These are phyloP conservation scores for Teleiodes luculella DNA, from an alignment of 2,888 invertebrate genomes.

Conservation along the genomic window DNA sequence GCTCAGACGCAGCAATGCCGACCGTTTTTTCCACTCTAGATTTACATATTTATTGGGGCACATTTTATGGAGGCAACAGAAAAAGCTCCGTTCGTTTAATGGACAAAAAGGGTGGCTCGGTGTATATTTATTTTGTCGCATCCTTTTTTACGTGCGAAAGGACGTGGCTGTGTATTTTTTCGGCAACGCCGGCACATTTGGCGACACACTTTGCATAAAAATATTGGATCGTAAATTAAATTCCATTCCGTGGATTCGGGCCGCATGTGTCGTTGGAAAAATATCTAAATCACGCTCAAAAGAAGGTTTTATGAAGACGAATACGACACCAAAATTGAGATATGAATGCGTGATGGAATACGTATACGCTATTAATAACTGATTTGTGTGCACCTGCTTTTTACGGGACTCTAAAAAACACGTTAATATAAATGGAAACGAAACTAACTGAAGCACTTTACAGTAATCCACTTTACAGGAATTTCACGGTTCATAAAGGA, in stretches of 20 bases:
- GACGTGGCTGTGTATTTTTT: constrained; percentile 70
- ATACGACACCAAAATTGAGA: constrained; percentile 54
- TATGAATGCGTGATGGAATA: constrained; percentile 46
- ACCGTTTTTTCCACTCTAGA: constrained; percentile 62
- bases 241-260: constrained; percentile 55
- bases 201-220: constrained; percentile 77
- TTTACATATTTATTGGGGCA: constrained; percentile 79
- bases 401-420: not conserved
- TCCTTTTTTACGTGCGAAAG: constrained; percentile 76
- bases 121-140: constrained; percentile 78
- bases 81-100: constrained; percentile 73
- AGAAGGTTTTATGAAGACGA: constrained; percentile 59
- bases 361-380: constrained; percentile 39
- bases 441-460: too few relatives aligned
- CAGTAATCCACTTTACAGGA: too few relatives aligned
- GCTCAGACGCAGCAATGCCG: constrained; percentile 40
- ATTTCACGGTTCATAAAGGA: too few relatives aligned
- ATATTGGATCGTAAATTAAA: constrained; percentile 74
- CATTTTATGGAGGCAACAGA: constrained; percentile 73
- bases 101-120: constrained; percentile 76
- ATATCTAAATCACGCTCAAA: constrained; percentile 60
- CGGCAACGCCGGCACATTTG: constrained; percentile 70
- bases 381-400: constrained; percentile 43
- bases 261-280: constrained; percentile 62
- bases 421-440: not conserved